phyloP scores from a whole-genome alignment of 1,140 invertebrate genomes.

The Latrodectus geometricus region DNA sequence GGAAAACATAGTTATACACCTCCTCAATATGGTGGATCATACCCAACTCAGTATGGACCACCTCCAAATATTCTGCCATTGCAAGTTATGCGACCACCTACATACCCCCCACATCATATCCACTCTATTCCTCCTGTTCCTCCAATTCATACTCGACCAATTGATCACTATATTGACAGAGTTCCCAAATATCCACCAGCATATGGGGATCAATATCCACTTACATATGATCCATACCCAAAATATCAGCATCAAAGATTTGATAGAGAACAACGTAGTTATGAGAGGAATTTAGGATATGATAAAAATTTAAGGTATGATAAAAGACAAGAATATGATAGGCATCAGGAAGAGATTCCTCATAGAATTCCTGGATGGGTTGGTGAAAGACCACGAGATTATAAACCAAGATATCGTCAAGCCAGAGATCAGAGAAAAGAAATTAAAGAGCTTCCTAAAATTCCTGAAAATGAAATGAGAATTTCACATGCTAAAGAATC shows the following conservation, averaged over 20 bases:
- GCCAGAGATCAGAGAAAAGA: conserved; percentile 44
- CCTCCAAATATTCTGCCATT: conserved; percentile 26
- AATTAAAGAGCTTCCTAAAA: conserved; percentile 47
- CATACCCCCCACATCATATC: conserved; percentile 23
- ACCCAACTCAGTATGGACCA: conserved; percentile 30
- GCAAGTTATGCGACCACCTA: conserved; percentile 31
- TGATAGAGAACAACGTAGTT: conserved; percentile 28
- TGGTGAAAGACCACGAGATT: conserved; percentile 46
- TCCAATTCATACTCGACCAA: conserved; percentile 17
- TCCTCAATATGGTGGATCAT: conserved; percentile 36
- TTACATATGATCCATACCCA: conserved; percentile 22
- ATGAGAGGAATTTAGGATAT: not conserved
- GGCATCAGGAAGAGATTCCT: conserved; percentile 18
- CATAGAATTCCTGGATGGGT: conserved; percentile 53
- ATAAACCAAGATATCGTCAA: conserved; percentile 40
- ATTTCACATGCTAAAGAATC: conserved; percentile 63
- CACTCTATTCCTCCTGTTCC: conserved; percentile 21
- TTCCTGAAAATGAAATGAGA: conserved; percentile 24
- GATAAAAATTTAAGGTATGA: conserved; percentile 27
- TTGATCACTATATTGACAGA: conserved; percentile 37
- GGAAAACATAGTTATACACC: conserved; percentile 25
- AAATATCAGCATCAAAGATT: conserved; percentile 34
- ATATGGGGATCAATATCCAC: conserved; percentile 30
- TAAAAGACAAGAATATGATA: conserved; percentile 41
- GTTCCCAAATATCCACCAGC: conserved; percentile 15